Evolutionary conservation across 2,797 vertebrate genomes (phyloP), one percentile per base, ranked within the genome.

Genomic region (Helicolenus hilgendorfi): DNA sequence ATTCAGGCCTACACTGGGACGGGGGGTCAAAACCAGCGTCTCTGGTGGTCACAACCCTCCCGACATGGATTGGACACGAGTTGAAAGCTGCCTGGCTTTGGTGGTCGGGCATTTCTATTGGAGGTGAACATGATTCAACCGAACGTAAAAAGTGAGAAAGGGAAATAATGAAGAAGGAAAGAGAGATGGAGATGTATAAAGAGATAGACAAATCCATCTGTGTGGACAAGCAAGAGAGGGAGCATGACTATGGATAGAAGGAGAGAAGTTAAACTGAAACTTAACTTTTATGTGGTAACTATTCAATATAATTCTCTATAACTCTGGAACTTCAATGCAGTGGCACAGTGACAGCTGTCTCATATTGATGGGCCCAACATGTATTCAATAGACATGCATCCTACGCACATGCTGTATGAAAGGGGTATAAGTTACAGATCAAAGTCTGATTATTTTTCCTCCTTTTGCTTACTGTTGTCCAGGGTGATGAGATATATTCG

Each of bases 401-500:
- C 7, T 14, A 9, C 0, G 2, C 36, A 60, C 29, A 53, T 24
- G 15, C 4, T 56, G 27, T 64, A 56, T 56, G 11, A 74, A 71
- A 11, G 22, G 2, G 20, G 2, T 22, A 27, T 6, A 29, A 38
- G 13, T 59, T 62, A 38, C n/a, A 76, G 18, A 69, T 33, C n/a
- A 7, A 70, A 35, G 20, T 33, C n/a, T 3, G 24, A 20, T 55
- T 13, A 35, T n/a, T 27, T 38, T 53, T 53, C 56, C 13, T 55
- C 3, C n/a, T 68, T 86, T 45, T 62, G 96, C 99, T 98, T 92
- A 99, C 99, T 99, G 97, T 99, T 99, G 92, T 99, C 99, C 59
- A 99, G 93, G 11, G 99, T 99, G 94, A 99, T 98, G 74, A 99
- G 98, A 88, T 99, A 99, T 94, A 99, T 99, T 84, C 99, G 97